Evolutionary conservation across 2,797 vertebrate genomes (phyloP).

Genomic region (Otolemur crassicaudatus): DNA sequence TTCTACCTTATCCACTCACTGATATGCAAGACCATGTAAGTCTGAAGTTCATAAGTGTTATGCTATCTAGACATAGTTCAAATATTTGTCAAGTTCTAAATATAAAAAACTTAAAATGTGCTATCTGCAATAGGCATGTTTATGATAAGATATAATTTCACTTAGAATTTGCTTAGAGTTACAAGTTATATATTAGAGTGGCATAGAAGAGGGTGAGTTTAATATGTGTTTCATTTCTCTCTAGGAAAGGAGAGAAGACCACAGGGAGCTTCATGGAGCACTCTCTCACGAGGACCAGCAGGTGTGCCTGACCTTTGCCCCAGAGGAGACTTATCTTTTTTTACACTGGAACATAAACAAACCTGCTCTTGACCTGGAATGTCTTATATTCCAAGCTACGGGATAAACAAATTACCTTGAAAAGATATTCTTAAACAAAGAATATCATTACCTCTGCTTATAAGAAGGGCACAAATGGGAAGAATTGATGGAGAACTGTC

Average conservation of each 20-base stretch:
- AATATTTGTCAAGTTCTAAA: background rate
- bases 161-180: background rate
- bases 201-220: background rate
- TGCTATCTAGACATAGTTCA: background rate
- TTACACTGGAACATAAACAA: background rate
- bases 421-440: background rate
- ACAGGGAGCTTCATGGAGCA: background rate
- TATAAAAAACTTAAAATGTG: background rate
- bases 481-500: background rate
- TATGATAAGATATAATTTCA: background rate
- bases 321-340: background rate
- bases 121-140: background rate
- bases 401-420: background rate
- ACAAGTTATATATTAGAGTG: background rate
- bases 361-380: background rate
- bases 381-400: background rate
- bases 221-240: background rate
- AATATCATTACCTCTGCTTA: background rate
- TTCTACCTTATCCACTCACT: background rate
- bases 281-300: background rate
- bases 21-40: background rate
- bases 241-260: background rate
- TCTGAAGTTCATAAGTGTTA: background rate
- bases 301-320: background rate
- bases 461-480: background rate